Percentiles rank a stretch among this genome's conserved stretches.
Conservation (phyloP, 2,888 invertebrate species). For the Rhorus exstirpatorius region DNA sequence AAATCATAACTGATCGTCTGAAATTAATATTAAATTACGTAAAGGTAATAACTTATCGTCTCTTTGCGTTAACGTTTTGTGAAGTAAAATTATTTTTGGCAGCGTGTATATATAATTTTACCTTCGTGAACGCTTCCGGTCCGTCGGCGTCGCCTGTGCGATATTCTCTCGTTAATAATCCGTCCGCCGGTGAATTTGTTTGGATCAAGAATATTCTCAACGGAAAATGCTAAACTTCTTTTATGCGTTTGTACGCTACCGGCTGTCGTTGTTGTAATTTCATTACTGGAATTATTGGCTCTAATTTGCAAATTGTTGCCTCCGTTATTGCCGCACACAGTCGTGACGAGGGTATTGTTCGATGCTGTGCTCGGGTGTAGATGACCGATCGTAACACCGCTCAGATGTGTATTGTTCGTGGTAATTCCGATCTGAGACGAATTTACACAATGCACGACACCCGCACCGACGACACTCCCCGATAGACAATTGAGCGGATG, state of each 20-base stretch:
- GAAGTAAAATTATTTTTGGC: not conserved
- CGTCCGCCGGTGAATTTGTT: conserved; percentile 93
- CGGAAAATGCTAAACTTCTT: conserved; percentile 93
- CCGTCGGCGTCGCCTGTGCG: conserved; percentile 80
- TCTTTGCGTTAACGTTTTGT: not conserved
- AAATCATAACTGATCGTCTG: not conserved
- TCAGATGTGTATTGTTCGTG: conserved; percentile 61
- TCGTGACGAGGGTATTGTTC: conserved; percentile 76
- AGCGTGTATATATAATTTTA: conserved; percentile 66
- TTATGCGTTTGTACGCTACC: conserved; percentile 88
- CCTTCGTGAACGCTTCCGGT: conserved; percentile 84
- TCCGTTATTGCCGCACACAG: conserved; percentile 76
- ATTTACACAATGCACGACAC: conserved; percentile 63
- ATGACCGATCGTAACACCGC: conserved; percentile 58
- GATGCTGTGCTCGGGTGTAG: conserved; percentile 73
- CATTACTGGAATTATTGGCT: conserved; percentile 76
- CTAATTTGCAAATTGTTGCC: conserved; percentile 73
- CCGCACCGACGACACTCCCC: conserved; percentile 73
- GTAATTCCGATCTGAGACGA: conserved; percentile 39
- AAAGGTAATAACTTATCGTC: not conserved
- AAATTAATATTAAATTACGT: not conserved
- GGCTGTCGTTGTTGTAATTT: conserved; percentile 79
- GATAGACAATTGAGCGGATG: conserved; percentile 80
- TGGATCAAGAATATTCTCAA: conserved; percentile 96
- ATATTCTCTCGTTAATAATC: conserved; percentile 77